Evolutionary conservation across 2,888 invertebrate genomes (phyloP).

Genomic region (Caenorhabditis sp.): DNA sequence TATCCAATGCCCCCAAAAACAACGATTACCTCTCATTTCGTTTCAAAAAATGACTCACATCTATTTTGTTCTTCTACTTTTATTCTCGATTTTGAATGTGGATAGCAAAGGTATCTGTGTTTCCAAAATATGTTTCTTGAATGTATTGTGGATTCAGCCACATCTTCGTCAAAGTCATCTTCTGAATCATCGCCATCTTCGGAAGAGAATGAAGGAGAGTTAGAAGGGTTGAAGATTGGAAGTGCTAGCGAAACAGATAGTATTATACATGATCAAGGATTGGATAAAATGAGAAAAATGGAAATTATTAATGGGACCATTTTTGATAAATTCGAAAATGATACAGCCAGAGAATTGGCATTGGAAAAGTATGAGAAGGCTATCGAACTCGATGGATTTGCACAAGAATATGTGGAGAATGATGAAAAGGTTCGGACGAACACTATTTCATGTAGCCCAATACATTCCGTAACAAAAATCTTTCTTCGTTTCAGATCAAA

Average conservation of each 20-base stretch:
- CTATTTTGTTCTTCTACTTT: neutral
- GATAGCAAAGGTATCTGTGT: neutral
- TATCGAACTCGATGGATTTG: slow-evolving; percentile 12
- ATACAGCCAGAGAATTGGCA: slow-evolving; percentile 2
- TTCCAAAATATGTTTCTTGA: neutral
- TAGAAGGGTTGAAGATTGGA: neutral
- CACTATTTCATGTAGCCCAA: neutral
- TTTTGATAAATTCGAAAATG: neutral
- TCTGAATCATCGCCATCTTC: neutral
- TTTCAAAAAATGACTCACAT: neutral
- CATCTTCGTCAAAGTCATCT: neutral
- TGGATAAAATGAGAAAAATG: neutral
- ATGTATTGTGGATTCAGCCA: neutral
- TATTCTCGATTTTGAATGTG: neutral
- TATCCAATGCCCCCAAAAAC: too few relatives aligned
- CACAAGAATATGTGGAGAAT: slow-evolving; percentile 15
- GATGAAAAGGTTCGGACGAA: slow-evolving; percentile 2
- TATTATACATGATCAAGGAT: neutral
- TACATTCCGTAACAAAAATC: neutral
- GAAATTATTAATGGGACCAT: neutral
- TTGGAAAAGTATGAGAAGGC: slow-evolving; percentile 23
- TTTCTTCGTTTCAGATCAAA: slow-evolving; percentile 11
- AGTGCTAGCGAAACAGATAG: neutral
- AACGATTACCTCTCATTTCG: neutral
- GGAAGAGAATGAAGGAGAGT: neutral